These are phyloP conservation scores for Andrena minutula DNA, from an alignment of 2,888 invertebrate genomes.

Conservation along the genomic window DNA sequence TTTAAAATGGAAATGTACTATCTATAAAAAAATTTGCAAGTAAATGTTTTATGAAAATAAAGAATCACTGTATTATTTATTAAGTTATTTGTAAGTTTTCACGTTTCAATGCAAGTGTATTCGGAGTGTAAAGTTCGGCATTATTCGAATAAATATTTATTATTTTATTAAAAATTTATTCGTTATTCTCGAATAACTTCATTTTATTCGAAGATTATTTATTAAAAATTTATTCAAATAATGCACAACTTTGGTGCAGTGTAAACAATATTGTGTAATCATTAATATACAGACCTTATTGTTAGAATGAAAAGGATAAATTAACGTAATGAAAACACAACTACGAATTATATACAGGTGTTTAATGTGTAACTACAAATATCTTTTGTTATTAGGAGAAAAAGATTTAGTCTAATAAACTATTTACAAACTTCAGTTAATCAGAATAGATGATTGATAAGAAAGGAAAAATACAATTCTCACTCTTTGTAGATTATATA, in stretches of 20 bases:
- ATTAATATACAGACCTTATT: not conserved
- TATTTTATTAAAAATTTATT: too few species aligned
- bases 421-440: constrained; percentile 78
- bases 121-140: too few species aligned
- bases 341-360: constrained; percentile 58
- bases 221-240: too few species aligned
- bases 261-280: not conserved
- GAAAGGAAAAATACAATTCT: constrained; percentile 54
- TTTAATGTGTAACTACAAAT: constrained; percentile 65
- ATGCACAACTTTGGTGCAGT: too few species aligned
- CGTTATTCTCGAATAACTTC: too few species aligned
- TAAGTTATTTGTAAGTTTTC: too few species aligned
- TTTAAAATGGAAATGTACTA: not conserved
- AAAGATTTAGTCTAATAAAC: constrained; percentile 74
- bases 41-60: not conserved
- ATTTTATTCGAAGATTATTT: too few species aligned
- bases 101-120: too few species aligned
- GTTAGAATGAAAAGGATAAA: constrained; percentile 19
- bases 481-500: constrained; percentile 51
- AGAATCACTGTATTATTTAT: too few species aligned
- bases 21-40: not conserved
- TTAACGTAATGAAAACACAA: constrained; percentile 21
- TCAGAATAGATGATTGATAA: constrained; percentile 37
- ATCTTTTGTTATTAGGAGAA: constrained; percentile 42
- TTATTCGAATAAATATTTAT: too few species aligned